Evolutionary conservation across 2,888 invertebrate genomes (phyloP).

Genomic region (Agelastica alni): DNA sequence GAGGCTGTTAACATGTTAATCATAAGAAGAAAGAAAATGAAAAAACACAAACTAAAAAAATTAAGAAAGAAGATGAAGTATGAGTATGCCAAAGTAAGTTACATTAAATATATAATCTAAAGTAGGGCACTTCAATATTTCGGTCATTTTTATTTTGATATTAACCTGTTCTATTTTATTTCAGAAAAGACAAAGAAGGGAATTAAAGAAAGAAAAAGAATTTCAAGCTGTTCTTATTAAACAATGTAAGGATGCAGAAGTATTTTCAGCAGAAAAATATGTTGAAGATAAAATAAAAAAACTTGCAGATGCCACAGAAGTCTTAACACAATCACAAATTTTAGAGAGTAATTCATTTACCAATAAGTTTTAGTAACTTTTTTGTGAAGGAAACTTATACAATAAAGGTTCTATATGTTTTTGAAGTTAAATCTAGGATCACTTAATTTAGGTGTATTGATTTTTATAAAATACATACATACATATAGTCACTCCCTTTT

Average conservation of each 20-base stretch:
- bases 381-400: too few relatives aligned
- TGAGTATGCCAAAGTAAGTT: constrained; percentile 68
- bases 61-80: constrained; percentile 78
- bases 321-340: too few relatives aligned
- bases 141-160: not conserved
- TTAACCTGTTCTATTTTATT: constrained; percentile 38
- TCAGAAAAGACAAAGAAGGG: constrained; percentile 68
- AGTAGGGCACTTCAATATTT: not conserved
- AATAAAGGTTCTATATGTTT: too few relatives aligned
- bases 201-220: constrained; percentile 74
- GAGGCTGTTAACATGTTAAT: constrained; percentile 75
- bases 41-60: constrained; percentile 82
- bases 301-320: constrained; percentile 51
- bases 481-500: too few relatives aligned
- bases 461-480: too few relatives aligned
- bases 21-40: constrained; percentile 83
- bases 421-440: too few relatives aligned
- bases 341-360: too few relatives aligned
- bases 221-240: constrained; percentile 74
- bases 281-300: constrained; percentile 65
- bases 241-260: constrained; percentile 72
- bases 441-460: too few relatives aligned
- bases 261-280: constrained; percentile 75
- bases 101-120: not conserved
- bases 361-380: too few relatives aligned